Base-by-base conservation (phyloP, 2,113 vertebrate species). In the Coptodon rendalli region DNA sequence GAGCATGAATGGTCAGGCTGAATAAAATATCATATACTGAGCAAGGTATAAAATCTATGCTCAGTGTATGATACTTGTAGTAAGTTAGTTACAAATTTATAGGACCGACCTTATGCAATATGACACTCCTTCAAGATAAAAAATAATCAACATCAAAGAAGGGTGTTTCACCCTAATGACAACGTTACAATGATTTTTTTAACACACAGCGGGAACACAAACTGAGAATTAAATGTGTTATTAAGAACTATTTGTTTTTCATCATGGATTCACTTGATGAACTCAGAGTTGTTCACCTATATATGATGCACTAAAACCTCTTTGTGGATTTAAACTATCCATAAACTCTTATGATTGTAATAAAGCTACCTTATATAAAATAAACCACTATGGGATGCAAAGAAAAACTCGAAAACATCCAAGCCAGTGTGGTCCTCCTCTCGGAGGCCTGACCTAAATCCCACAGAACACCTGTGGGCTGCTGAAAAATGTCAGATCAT, bases 1-100 rank as follows among this genome's bases (percentile, higher is more conserved):
- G 71, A 90, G 85, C 90, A 57, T 89, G 61, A 86, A 84, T 48
- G 48, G 48, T 66, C 83, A 82, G 73, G 43, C 86, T 34, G 82
- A 63, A 36, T 36, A 63, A 63, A 63, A 36, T 63, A 63, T 36
- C 31, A 63, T 36, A n/a, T 63, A 63, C 59, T n/a, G 31, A 66
- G 31, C 6, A 66, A 54, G 19, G 16, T 59, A 31, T 79, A 38
- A 53, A 82, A 66, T 76, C 36, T 86, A 29, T 57, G n/a, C 31
- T 82, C 14, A 56, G 54, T 78, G 38, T 22, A 8, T 57, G 7
- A 68, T 54, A 76, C 34, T 38, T 16, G 0, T 48, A 48, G 24
- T 7, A 40, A 40, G 7, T 17, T 9, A 81, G 34, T 40, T 40
- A 56, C 34, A 27, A n/a, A 14, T 84, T 84, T 76, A 52, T 34